Percentiles rank a stretch among this genome's conserved stretches.
phyloP scores from a whole-genome alignment of 1,140 invertebrate genomes.

The Mesaphorura yosii region DNA sequence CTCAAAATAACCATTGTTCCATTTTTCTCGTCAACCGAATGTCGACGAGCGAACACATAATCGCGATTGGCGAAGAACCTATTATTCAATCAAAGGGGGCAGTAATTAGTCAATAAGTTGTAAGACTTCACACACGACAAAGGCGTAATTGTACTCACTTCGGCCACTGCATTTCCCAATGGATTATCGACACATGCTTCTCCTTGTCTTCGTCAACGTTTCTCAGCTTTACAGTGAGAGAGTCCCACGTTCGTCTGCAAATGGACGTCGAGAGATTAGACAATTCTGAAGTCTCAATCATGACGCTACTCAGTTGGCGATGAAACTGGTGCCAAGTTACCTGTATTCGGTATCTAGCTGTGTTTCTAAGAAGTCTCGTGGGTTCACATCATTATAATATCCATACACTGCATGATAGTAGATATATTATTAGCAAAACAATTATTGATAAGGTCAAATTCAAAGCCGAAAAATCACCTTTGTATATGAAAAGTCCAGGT shows the following conservation, averaged over 20 bases:
- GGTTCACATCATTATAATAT: constrained; percentile 60
- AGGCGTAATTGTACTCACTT: no score
- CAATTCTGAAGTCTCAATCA: no score
- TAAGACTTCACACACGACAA: constrained; percentile 34
- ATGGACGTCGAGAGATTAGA: no score
- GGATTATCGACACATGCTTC: constrained; percentile 54
- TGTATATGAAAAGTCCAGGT: constrained; percentile 62
- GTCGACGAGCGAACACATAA: constrained; percentile 69
- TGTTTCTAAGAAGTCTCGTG: constrained; percentile 65
- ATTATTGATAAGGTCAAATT: background rate
- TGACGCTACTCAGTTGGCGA: no score
- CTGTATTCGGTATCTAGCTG: constrained; percentile 68
- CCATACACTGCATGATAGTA: constrained; percentile 53
- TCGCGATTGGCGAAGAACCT: constrained; percentile 71
- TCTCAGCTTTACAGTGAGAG: constrained; percentile 55
- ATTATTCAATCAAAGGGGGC: constrained; percentile 36
- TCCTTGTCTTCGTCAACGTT: constrained; percentile 53
- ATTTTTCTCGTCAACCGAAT: constrained; percentile 45
- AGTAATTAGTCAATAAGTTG: constrained; percentile 34
- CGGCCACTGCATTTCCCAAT: constrained; percentile 81
- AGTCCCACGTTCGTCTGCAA: constrained; percentile 67
- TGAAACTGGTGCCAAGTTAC: no score
- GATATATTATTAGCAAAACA: constrained; percentile 1
- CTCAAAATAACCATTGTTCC: constrained; percentile 47
- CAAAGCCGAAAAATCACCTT: constrained; percentile 50